Evolutionary conservation across 2,888 invertebrate genomes (phyloP).

Genomic region (Molorchus minor): DNA sequence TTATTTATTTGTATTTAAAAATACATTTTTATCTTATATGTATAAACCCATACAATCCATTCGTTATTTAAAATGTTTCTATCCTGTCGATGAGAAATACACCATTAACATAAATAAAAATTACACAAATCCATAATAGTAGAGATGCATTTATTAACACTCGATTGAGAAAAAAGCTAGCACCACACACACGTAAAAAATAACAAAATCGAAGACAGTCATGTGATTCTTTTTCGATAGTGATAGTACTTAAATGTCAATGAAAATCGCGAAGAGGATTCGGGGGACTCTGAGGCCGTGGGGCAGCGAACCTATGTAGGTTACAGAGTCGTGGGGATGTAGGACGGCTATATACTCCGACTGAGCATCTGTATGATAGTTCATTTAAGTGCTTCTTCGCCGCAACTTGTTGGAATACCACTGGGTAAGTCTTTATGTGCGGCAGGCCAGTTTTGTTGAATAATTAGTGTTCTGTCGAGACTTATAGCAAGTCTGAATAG

Average conservation of each 20-base stretch:
- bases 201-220: constrained; percentile 3
- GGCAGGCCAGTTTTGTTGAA: constrained; percentile 11
- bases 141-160: too few species aligned
- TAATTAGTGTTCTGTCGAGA: constrained; percentile 9
- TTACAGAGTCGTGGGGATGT: constrained; percentile 62
- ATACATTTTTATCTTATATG: too few species aligned
- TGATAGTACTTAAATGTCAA: constrained; percentile 53
- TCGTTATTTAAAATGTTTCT: too few species aligned
- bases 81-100: too few species aligned
- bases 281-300: constrained; percentile 17
- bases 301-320: constrained; percentile 54
- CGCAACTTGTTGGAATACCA: constrained; percentile 39
- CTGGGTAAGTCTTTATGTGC: constrained; percentile 32
- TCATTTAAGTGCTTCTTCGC: constrained; percentile 56
- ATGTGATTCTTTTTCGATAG: constrained; percentile 41
- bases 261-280: constrained; percentile 32
- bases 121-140: too few species aligned
- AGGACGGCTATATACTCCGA: constrained; percentile 62
- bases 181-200: not conserved
- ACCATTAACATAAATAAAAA: too few species aligned
- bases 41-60: too few species aligned
- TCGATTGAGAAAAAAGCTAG: too few species aligned
- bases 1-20: too few species aligned
- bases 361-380: constrained; percentile 51
- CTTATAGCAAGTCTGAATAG: constrained; percentile 10